A percentile compares a stretch with the other conserved stretches of the same genome.
phyloP scores from a whole-genome alignment of 37 sponge, comb jelly and placozoan species.

The Hormiphora californensis region DNA sequence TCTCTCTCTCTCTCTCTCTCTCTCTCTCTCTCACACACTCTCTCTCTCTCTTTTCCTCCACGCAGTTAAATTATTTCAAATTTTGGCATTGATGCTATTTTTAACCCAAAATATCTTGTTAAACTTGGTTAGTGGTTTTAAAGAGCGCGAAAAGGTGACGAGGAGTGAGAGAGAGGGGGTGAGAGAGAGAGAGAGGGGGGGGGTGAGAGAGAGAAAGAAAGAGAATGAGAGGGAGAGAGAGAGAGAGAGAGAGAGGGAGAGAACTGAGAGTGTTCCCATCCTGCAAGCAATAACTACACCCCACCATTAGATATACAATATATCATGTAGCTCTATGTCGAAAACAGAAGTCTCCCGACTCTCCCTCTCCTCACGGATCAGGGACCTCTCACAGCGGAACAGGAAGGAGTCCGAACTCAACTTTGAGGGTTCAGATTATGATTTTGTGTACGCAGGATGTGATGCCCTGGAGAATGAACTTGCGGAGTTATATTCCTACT shows the following conservation, averaged over 20 bases:
- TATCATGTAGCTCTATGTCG: too few species aligned
- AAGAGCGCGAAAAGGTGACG: background rate
- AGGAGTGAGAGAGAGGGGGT: background rate
- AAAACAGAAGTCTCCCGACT: too few species aligned
- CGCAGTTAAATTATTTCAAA: too few species aligned
- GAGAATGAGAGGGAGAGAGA: background rate
- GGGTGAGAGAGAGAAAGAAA: background rate
- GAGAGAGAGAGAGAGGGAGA: too few species aligned
- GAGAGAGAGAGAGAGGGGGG: background rate
- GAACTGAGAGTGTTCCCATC: too few species aligned
- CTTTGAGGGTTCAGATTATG: constrained; percentile 38
- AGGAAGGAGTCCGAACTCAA: constrained; percentile 19
- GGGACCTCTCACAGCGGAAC: background rate
- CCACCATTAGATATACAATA: too few species aligned
- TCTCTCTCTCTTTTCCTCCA: too few species aligned
- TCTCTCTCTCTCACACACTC: too few species aligned
- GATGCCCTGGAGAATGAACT: constrained; percentile 21
- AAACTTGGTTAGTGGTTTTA: background rate
- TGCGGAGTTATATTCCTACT: constrained; percentile 46
- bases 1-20: too few species aligned
- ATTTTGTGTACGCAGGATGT: constrained; percentile 12
- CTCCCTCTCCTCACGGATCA: background rate
- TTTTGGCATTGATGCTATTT: too few species aligned
- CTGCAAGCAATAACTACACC: too few species aligned
- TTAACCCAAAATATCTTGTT: constrained; percentile 50